Percentiles rank a stretch among this genome's conserved stretches.
Conservation (phyloP, 2,888 invertebrate genomes). For the Druceiella hillmani region DNA sequence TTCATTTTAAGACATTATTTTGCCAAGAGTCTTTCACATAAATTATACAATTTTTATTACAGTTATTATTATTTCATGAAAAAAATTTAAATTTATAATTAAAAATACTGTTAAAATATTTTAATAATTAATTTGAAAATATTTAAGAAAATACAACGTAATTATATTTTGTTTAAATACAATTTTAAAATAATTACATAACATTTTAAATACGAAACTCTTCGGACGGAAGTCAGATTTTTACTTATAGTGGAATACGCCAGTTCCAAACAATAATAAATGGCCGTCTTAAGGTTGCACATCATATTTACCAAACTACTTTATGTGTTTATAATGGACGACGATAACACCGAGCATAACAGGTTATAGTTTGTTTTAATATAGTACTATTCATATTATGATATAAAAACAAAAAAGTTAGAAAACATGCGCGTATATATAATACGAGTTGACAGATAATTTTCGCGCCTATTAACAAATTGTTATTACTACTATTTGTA, state of each 20-base stretch:
- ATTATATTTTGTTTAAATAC: no score
- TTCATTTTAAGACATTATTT: no score
- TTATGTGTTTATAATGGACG: constrained; percentile 49
- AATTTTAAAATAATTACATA: no score
- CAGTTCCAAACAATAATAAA: constrained; percentile 48
- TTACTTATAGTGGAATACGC: constrained; percentile 37
- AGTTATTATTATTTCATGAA: no score
- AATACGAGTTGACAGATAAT: constrained; percentile 33
- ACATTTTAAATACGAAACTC: no score
- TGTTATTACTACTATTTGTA: constrained; percentile 25
- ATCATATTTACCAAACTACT: constrained; percentile 24
- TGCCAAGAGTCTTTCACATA: no score
- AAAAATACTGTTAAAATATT: no score
- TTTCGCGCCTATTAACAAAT: constrained; percentile 41
- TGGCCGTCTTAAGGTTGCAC: constrained; percentile 31
- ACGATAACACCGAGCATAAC: constrained; percentile 33
- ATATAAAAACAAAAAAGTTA: not conserved
- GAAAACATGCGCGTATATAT: not conserved
- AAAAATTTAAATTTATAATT: no score
- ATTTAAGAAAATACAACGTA: no score
- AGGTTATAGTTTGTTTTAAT: constrained; percentile 30
- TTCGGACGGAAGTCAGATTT: no score
- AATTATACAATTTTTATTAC: no score
- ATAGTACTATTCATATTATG: constrained; percentile 3
- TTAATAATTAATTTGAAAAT: no score